These are phyloP conservation scores for Platorchestia sp. DNA, from an alignment of 1,140 invertebrate species.

Conservation along the genomic window DNA sequence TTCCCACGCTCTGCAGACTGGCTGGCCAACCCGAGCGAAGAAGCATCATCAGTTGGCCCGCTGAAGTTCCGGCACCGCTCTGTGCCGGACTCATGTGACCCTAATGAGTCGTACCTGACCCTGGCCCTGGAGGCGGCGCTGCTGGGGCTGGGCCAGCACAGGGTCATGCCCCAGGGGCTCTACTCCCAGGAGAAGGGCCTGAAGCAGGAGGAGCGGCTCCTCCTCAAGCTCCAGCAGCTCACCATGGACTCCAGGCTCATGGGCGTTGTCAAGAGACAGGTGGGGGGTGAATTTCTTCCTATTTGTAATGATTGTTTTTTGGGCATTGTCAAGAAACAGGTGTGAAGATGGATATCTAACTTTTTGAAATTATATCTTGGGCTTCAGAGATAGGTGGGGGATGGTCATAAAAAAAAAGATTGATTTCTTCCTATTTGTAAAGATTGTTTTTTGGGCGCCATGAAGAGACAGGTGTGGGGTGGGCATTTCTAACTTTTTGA, in stretches of 20 bases:
- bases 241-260: conserved; percentile 81
- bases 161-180: conserved; percentile 82
- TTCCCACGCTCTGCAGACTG: conserved; percentile 71
- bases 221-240: conserved; percentile 81
- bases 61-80: conserved; percentile 82
- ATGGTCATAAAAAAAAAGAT: too few relatives aligned
- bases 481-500: too few relatives aligned
- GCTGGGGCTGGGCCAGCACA: conserved; percentile 81
- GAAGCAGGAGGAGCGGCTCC: conserved; percentile 84
- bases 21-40: conserved; percentile 73
- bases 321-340: too few relatives aligned
- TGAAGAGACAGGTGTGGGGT: neutral
- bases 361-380: too few relatives aligned
- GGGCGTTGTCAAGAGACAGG: conserved; percentile 72
- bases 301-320: too few relatives aligned
- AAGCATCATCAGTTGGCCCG: conserved; percentile 73
- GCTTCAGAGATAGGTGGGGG: too few relatives aligned
- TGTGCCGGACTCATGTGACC: conserved; percentile 79
- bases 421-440: too few relatives aligned
- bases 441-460: neutral
- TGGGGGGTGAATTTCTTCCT: too few relatives aligned
- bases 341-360: too few relatives aligned
- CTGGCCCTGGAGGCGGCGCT: conserved; percentile 80
- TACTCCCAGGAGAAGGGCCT: conserved; percentile 84
- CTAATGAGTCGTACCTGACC: conserved; percentile 82